Percentiles rank a stretch among this genome's conserved stretches.
Evolutionary conservation across 2,113 vertebrate genomes (phyloP).

Genomic region (Actenoides hombroni): DNA sequence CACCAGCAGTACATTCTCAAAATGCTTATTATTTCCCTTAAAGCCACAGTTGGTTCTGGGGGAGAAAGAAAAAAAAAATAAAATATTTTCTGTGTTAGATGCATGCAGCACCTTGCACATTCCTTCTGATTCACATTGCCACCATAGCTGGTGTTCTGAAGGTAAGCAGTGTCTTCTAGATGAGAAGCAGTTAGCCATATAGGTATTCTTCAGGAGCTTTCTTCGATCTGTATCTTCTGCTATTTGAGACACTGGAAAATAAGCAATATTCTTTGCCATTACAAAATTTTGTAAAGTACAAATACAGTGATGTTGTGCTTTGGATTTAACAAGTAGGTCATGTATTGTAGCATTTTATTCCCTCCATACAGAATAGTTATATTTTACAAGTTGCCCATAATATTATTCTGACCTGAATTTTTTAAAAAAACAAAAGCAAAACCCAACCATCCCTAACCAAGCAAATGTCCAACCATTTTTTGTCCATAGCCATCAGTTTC

Average conservation of each 20-base stretch:
- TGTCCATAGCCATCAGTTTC: background rate
- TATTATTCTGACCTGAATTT: background rate
- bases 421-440: background rate
- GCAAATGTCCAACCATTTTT: background rate
- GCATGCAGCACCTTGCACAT: background rate
- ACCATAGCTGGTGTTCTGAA: background rate
- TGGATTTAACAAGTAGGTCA: background rate
- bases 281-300: background rate
- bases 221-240: background rate
- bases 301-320: background rate
- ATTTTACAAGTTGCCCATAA: background rate
- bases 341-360: background rate
- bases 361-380: background rate
- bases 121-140: background rate
- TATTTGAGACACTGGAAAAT: background rate
- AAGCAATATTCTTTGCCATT: background rate
- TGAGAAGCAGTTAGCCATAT: background rate
- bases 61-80: too few species aligned
- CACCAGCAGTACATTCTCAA: background rate
- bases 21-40: background rate
- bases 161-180: background rate
- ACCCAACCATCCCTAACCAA: background rate
- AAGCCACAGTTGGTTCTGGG: background rate
- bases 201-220: background rate
- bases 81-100: background rate